These are phyloP conservation scores for Spondyliosoma cantharus DNA, from an alignment of 2,797 vertebrate genomes.

Conservation along the genomic window DNA sequence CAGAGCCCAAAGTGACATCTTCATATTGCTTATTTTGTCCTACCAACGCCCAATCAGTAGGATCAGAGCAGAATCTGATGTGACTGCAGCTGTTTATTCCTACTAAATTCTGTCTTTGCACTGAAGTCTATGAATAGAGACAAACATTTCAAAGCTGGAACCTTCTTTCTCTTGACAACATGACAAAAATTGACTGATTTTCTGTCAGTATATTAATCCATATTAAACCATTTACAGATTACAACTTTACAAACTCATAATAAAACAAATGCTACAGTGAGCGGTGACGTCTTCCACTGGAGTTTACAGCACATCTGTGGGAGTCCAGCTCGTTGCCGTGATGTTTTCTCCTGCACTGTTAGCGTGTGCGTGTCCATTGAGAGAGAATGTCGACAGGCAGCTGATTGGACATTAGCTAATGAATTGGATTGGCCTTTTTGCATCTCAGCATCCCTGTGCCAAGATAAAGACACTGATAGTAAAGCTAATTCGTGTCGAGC, in stretches of 20 bases:
- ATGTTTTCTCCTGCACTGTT: slow-evolving; percentile 25
- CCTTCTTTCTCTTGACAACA: too few species aligned
- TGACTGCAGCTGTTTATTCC: too few species aligned
- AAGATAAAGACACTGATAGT: not conserved
- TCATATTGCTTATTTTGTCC: too few species aligned
- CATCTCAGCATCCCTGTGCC: not conserved
- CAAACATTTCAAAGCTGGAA: too few species aligned
- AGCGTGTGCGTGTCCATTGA: slow-evolving; percentile 14
- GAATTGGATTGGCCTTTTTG: slow-evolving; percentile 28
- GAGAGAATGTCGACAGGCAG: slow-evolving; percentile 30
- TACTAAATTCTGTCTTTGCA: too few species aligned
- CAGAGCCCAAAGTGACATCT: too few species aligned
- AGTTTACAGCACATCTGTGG: not conserved
- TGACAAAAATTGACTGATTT: not conserved
- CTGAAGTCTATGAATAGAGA: too few species aligned
- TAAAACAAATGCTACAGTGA: too few species aligned
- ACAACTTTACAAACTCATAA: not conserved
- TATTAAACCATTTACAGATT: too few species aligned
- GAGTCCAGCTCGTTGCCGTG: slow-evolving; percentile 1
- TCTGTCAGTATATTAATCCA: not conserved
- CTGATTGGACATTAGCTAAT: slow-evolving; percentile 57
- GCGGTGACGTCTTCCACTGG: too few species aligned
- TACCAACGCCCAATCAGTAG: too few species aligned
- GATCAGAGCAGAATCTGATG: too few species aligned
- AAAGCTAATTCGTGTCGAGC: not conserved